Conservation (phyloP, 2,888 invertebrate species). For the Plusia festucae region DNA sequence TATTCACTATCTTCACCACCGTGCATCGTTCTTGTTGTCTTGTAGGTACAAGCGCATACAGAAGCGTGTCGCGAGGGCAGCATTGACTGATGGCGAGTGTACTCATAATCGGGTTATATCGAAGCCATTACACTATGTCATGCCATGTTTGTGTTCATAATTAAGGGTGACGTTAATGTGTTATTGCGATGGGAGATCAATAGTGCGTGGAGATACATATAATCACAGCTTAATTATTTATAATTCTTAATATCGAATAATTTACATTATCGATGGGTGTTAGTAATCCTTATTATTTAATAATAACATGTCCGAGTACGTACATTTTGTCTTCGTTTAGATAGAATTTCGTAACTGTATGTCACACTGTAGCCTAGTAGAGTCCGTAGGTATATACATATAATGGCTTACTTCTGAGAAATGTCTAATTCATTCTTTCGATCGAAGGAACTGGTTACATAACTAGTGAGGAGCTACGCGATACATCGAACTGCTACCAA, state of each 20-base stretch:
- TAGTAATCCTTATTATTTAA: too few relatives aligned
- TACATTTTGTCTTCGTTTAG: too few relatives aligned
- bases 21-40: constrained; percentile 41
- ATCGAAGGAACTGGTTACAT: not conserved
- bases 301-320: too few relatives aligned
- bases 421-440: not conserved
- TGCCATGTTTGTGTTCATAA: not conserved
- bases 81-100: constrained; percentile 8
- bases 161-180: not conserved
- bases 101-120: constrained; percentile 4
- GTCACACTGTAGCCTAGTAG: too few relatives aligned
- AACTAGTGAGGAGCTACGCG: not conserved
- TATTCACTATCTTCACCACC: constrained; percentile 26
- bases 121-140: not conserved
- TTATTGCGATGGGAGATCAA: constrained; percentile 4
- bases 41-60: not conserved
- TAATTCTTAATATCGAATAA: not conserved
- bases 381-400: too few relatives aligned
- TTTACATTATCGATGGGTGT: too few relatives aligned
- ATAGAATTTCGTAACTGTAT: too few relatives aligned
- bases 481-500: not conserved
- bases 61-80: not conserved
- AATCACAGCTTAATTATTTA: not conserved
- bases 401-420: too few relatives aligned
- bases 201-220: not conserved